Base-by-base conservation (phyloP, 2,113 vertebrate genomes). In the Peromyscus maniculatus region DNA sequence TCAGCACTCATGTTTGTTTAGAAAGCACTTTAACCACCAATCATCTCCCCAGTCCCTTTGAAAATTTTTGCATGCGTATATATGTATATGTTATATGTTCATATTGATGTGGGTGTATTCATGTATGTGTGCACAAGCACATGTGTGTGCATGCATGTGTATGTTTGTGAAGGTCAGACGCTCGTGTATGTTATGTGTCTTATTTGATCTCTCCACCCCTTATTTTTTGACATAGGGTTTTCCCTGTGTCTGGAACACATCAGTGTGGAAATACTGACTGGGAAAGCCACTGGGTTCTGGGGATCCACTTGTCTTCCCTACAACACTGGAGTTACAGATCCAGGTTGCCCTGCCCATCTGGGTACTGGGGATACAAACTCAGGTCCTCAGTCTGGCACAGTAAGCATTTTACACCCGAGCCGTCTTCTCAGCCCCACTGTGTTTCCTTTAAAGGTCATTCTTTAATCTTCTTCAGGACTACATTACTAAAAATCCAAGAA, bases 361-460 rank as follows among this genome's bases (percentile, higher is more conserved):
- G 13, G 24, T 72, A 6, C 36, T 57, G 43, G 24, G 69, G 24
- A 71, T 39, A 28, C 10, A 49, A 74, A 74, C 21, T 39, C 69
- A 74, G 15, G 52, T 57, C 24, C 36, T 59, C 52, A 11, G 22
- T 57, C 52, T 19, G 43, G 26, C 36, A 26, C 11, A 67, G 36
- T 17, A 89, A 55, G 7, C 52, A 57, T 36, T 26, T 39, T 72
- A 57, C 22, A 55, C 19, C 22, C 1, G 2, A 57, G 36, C 67
- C 15, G 59, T 19, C 21, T 24, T 39, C 52, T 49, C 69, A 31
- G 9, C 28, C 24, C 69, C 52, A 59, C n/a, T 77, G 21, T 59
- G 36, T 92, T 96, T 87, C 66, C 66, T 96, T 86, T 80, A 28
- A 92, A 90, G 39, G 55, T 9, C 69, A 83, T 83, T 87, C 55